Evolutionary conservation across 2,113 vertebrate genomes (phyloP).

Genomic region (Cyprinodon tularosa): DNA sequence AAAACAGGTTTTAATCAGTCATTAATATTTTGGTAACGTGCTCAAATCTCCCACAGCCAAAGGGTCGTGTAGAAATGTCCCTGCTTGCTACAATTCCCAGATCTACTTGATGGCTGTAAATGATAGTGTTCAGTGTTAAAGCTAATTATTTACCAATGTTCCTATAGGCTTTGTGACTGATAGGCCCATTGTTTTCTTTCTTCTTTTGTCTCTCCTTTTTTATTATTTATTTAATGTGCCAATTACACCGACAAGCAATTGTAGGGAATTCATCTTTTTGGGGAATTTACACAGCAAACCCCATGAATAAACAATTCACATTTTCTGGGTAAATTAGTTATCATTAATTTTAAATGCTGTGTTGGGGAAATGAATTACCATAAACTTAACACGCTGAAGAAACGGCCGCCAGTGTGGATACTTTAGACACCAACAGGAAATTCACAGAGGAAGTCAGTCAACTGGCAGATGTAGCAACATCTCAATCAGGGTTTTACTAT

Average conservation of each 20-base stretch:
- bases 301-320: conserved; percentile 79
- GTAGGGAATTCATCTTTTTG: conserved; percentile 75
- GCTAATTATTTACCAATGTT: conserved; percentile 70
- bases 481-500: conserved; percentile 1
- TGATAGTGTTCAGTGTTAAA: conserved; percentile 62
- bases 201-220: conserved; percentile 72
- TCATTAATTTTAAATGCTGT: conserved; percentile 80
- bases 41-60: conserved; percentile 51
- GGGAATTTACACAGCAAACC: conserved; percentile 74
- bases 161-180: conserved; percentile 64
- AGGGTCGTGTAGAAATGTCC: conserved; percentile 65
- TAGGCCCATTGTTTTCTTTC: conserved; percentile 72
- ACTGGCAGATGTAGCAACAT: neutral
- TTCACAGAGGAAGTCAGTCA: conserved; percentile 16
- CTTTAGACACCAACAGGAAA: conserved; percentile 37
- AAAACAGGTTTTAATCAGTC: neutral
- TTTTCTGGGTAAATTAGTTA: conserved; percentile 74
- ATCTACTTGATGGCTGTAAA: conserved; percentile 67
- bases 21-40: conserved; percentile 52
- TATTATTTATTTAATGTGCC: conserved; percentile 78
- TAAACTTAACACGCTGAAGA: conserved; percentile 39
- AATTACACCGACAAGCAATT: conserved; percentile 70
- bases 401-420: conserved; percentile 39
- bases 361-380: conserved; percentile 62
- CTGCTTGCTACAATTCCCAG: conserved; percentile 64